phyloP scores from a whole-genome alignment of 2,888 invertebrate species.

The Pristionchus arcanus region DNA sequence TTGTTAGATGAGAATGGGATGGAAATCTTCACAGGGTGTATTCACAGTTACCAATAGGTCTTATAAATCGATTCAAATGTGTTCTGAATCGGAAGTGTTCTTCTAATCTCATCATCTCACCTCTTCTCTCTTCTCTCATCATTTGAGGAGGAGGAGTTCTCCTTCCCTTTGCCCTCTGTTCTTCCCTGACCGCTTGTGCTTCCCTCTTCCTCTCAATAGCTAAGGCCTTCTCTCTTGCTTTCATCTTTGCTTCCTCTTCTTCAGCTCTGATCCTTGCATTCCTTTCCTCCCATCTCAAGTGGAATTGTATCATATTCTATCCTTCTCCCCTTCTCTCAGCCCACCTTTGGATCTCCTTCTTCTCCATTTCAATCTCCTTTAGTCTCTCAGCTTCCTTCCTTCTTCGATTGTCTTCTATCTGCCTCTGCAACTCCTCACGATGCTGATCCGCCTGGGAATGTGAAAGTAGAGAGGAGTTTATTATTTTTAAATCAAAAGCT shows the following conservation, averaged over 20 bases:
- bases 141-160: slow-evolving; percentile 42
- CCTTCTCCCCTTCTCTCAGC: background rate
- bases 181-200: slow-evolving; percentile 25
- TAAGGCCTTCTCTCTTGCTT: slow-evolving; percentile 61
- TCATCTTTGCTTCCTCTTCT: slow-evolving; percentile 63
- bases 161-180: background rate
- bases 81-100: slow-evolving; percentile 9
- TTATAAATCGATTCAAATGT: background rate
- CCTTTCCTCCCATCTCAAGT: slow-evolving; percentile 41
- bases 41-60: background rate
- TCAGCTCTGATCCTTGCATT: slow-evolving; percentile 61
- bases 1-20: too few relatives aligned
- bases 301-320: slow-evolving; percentile 39
- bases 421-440: slow-evolving; percentile 64
- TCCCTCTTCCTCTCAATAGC: slow-evolving; percentile 59
- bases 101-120: slow-evolving; percentile 30
- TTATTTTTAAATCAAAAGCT: background rate
- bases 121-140: slow-evolving; percentile 3
- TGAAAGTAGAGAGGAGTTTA: background rate
- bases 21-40: too few relatives aligned
- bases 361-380: slow-evolving; percentile 68
- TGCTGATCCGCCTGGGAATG: slow-evolving; percentile 62
- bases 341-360: slow-evolving; percentile 64
- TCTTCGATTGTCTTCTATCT: slow-evolving; percentile 70
- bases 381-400: slow-evolving; percentile 66